These are phyloP conservation scores for Lordiphosa collinella DNA, from an alignment of 1,140 invertebrate genomes.

Conservation along the genomic window DNA sequence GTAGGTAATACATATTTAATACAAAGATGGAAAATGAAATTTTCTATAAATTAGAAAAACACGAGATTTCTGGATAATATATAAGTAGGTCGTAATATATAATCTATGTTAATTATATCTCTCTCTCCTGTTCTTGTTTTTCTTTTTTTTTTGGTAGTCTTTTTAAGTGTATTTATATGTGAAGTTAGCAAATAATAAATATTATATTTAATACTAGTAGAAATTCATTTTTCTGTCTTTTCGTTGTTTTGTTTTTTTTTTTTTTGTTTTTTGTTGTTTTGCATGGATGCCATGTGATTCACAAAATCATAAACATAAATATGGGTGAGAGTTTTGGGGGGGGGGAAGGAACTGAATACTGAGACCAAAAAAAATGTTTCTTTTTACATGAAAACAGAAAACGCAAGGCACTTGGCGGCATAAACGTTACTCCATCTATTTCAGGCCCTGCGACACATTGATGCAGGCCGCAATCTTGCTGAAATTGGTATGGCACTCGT, in stretches of 20 bases:
- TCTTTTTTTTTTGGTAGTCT: slow-evolving; percentile 37
- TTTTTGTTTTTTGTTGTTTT: slow-evolving; percentile 12
- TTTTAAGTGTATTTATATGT: slow-evolving; percentile 14
- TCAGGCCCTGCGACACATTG: slow-evolving; percentile 12
- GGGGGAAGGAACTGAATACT: slow-evolving; percentile 7
- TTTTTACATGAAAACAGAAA: not conserved
- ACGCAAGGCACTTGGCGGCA: not conserved
- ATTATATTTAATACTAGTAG: slow-evolving; percentile 7
- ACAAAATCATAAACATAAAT: not conserved
- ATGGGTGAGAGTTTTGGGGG: no score
- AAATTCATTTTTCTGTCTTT: not conserved
- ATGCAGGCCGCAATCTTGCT: slow-evolving; percentile 23
- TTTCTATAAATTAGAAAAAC: no score
- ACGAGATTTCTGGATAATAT: slow-evolving; percentile 24
- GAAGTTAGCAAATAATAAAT: slow-evolving; percentile 24
- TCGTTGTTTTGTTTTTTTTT: not conserved
- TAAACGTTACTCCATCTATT: not conserved
- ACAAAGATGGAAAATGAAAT: no score
- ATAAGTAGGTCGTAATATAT: not conserved
- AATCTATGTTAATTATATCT: not conserved
- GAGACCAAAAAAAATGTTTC: not conserved
- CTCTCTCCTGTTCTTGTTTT: slow-evolving; percentile 11
- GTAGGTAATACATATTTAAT: no score
- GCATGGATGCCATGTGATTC: slow-evolving; percentile 46
- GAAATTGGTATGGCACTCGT: slow-evolving; percentile 35